phyloP scores from a whole-genome alignment of 2,113 vertebrate species.

The Pangasianodon hypophthalmus region DNA sequence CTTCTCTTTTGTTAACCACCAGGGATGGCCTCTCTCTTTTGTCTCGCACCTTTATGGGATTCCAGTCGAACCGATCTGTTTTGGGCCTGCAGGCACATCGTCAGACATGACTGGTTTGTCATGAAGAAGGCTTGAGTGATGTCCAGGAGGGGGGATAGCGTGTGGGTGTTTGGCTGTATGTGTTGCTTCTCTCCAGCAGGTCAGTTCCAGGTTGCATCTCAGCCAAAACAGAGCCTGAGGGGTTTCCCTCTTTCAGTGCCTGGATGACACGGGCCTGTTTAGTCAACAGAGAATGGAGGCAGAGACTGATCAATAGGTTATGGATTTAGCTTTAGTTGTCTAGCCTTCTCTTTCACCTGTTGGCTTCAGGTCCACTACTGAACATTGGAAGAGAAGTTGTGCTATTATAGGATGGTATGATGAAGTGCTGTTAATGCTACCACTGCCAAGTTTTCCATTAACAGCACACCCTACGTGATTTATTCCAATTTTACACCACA shows the following conservation, averaged over 20 bases:
- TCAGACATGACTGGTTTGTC: constrained; percentile 76
- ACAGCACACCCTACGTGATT: background rate
- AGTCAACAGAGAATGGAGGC: constrained; percentile 37
- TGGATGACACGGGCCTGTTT: constrained; percentile 46
- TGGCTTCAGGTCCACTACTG: background rate
- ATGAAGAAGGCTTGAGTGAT: constrained; percentile 55
- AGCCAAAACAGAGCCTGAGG: constrained; percentile 39
- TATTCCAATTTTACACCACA: background rate
- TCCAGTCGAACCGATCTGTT: constrained; percentile 63
- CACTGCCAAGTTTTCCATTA: background rate
- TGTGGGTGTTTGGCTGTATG: constrained; percentile 54
- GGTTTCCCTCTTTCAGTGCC: constrained; percentile 25
- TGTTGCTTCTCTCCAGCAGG: constrained; percentile 64
- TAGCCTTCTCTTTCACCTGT: background rate
- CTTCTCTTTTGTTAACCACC: constrained; percentile 53
- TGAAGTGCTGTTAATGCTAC: background rate
- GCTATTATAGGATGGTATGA: background rate
- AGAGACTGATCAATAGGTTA: constrained; percentile 14
- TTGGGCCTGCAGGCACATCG: constrained; percentile 73
- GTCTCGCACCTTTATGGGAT: constrained; percentile 42
- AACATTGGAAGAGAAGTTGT: background rate
- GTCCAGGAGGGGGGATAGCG: constrained; percentile 36
- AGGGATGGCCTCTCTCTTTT: constrained; percentile 40
- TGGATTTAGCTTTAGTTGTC: constrained; percentile 17
- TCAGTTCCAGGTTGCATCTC: constrained; percentile 50